A percentile compares a stretch with the other conserved stretches of the same genome.
phyloP scores from a whole-genome alignment of 64 coral and sea anemone species.

The Montipora cactus region DNA sequence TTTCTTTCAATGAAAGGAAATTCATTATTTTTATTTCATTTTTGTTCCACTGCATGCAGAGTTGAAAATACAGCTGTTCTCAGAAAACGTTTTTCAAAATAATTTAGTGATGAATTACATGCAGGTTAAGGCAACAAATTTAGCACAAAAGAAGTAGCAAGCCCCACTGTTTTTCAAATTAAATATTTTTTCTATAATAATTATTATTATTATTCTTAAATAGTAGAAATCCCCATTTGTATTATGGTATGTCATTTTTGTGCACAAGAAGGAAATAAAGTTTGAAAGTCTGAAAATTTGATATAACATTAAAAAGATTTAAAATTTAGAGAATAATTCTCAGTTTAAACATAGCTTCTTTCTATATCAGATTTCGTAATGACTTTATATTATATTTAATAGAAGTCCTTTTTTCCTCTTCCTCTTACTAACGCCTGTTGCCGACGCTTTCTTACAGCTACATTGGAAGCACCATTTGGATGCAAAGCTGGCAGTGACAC shows the following conservation, averaged over 20 bases:
- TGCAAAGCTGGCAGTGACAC: constrained; percentile 77
- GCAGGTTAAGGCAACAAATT: neutral
- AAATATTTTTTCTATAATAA: neutral
- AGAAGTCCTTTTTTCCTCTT: constrained; percentile 78
- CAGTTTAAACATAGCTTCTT: neutral
- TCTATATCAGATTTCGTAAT: neutral
- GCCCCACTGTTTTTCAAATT: neutral
- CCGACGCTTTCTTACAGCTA: constrained; percentile 78
- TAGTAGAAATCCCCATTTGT: neutral
- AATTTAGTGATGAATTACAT: neutral
- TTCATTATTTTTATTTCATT: too few relatives aligned
- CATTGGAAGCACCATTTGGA: constrained; percentile 74
- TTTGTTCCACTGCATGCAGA: too few relatives aligned
- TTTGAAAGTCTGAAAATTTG: neutral
- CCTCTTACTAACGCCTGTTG: constrained; percentile 90
- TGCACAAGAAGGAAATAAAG: neutral
- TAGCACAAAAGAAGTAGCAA: neutral
- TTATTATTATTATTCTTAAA: constrained; percentile 9
- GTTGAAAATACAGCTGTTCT: neutral
- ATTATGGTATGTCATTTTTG: neutral
- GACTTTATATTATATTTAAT: neutral
- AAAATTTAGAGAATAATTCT: constrained; percentile 14
- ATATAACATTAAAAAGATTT: constrained; percentile 10
- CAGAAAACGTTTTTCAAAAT: too few relatives aligned
- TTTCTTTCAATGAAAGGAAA: too few relatives aligned